phyloP scores from a whole-genome alignment of 1,140 invertebrate genomes.

The Papilio glaucus region DNA sequence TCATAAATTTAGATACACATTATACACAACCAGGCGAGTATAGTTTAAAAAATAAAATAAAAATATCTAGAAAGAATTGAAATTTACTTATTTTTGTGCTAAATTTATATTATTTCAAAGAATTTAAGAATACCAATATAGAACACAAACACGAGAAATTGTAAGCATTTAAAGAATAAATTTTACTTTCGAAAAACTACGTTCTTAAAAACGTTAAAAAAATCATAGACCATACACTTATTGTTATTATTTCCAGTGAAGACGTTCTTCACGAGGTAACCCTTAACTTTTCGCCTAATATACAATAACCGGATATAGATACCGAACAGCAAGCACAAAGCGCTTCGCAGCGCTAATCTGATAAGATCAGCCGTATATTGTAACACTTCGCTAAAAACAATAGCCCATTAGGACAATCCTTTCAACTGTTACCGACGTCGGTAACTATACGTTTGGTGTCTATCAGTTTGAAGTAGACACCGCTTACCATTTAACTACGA shows the following conservation, averaged over 20 bases:
- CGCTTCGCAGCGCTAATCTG: conserved; percentile 41
- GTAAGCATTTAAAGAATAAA: not conserved
- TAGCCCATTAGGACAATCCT: conserved; percentile 53
- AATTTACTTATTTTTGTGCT: no score
- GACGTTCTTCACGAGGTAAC: not conserved
- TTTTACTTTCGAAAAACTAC: not conserved
- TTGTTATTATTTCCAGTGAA: conserved; percentile 26
- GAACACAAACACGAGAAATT: not conserved
- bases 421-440: conserved; percentile 40
- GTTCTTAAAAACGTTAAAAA: not conserved
- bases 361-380: conserved; percentile 50
- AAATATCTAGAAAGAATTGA: no score
- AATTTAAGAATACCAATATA: not conserved
- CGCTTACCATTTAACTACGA: conserved; percentile 11
- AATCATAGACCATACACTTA: not conserved
- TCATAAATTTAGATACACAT: no score
- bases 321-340: conserved; percentile 9
- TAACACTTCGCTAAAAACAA: conserved; percentile 56
- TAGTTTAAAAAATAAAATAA: no score
- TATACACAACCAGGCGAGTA: no score
- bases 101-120: no score
- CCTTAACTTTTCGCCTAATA: conserved; percentile 43
- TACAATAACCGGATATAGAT: conserved; percentile 38
- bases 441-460: not conserved
- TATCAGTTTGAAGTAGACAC: not conserved